Conservation (phyloP, 1,140 invertebrate species). For the Cheumatopsyche charites region DNA sequence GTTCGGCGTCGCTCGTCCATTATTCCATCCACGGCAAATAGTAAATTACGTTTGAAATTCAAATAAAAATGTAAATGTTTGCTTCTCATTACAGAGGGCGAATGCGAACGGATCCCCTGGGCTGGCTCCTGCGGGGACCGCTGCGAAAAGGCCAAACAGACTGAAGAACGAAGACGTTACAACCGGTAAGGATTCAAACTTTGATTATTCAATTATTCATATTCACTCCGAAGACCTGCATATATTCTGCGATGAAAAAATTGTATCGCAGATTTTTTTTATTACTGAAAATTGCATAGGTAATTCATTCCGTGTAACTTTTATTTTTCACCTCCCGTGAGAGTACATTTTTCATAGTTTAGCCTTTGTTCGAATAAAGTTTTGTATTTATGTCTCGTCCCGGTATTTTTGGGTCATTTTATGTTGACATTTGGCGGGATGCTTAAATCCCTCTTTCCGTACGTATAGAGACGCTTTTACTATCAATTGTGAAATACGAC, state of each 20-base stretch:
- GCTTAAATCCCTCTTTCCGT: not conserved
- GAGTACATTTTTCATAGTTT: not conserved
- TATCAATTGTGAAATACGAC: constrained; percentile 19
- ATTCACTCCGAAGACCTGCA: not conserved
- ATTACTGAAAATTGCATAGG: too few relatives aligned
- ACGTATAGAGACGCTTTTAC: constrained; percentile 4
- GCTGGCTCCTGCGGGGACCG: not conserved
- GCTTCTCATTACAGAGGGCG: constrained; percentile 25
- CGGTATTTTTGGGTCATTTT: too few relatives aligned
- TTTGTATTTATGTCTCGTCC: too few relatives aligned
- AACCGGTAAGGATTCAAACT: constrained; percentile 1
- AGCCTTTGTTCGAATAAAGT: too few relatives aligned
- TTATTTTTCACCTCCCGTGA: not conserved
- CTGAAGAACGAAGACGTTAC: not conserved
- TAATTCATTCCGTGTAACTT: too few relatives aligned
- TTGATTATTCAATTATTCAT: constrained; percentile 4
- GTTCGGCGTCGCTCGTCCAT: too few relatives aligned
- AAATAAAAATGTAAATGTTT: constrained; percentile 31
- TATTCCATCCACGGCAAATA: too few relatives aligned
- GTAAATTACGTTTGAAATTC: not conserved
- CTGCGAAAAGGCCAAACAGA: not conserved
- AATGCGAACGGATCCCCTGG: constrained; percentile 24
- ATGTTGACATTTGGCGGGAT: too few relatives aligned
- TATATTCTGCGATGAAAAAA: too few relatives aligned
- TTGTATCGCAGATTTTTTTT: too few relatives aligned